Base-by-base conservation (phyloP, 2,113 vertebrate species). In the Chionis minor region DNA sequence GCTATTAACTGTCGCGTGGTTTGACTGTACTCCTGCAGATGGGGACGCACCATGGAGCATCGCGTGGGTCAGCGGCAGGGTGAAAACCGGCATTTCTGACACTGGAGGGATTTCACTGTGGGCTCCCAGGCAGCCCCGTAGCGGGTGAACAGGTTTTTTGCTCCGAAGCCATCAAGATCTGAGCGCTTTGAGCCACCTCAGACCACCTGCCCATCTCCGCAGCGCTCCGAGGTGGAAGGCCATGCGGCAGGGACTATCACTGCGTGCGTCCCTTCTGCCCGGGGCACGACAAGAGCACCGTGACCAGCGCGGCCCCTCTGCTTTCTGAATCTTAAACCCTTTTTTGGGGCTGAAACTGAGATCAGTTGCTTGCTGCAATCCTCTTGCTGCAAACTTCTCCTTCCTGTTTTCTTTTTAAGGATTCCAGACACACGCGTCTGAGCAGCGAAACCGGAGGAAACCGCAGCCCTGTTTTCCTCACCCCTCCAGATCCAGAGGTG, bases 391-490 rank as follows among this genome's bases (percentile, higher is more conserved):
- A 88, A 92, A 63, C 92, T 97, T 88, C 93, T 90, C 90, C 90
- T 96, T 97, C 92, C 88, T 95, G 56, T 59, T 96, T 81, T 81
- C 80, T 73, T 54, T 54, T 77, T 61, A 15, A 69, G 86, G 88
- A 88, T 71, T 22, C 79, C 92, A 80, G 71, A 11, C 1, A 2
- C 28, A 16, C 6, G 11, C 4, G 0, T 4, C 67, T 10, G 2
- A 78, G 73, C 59, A 59, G 61, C 0, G 3, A 58, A 69, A 33
- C 12, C 1, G 23, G 45, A 85, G 69, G 90, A 92, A 93, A 52
- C 88, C 90, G 82, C 78, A 73, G 13, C 66, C 59, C 47, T 5
- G 10, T 30, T 54, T 5, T 49, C 38, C 49, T 61, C 52, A 24
- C 13, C 27, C 6, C 77, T 32, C 58, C 19, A 6, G 27, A 42